Percentiles rank a stretch among this genome's conserved stretches.
Evolutionary conservation across 2,888 invertebrate species (phyloP).

Genomic region (Cephus rjabovi): DNA sequence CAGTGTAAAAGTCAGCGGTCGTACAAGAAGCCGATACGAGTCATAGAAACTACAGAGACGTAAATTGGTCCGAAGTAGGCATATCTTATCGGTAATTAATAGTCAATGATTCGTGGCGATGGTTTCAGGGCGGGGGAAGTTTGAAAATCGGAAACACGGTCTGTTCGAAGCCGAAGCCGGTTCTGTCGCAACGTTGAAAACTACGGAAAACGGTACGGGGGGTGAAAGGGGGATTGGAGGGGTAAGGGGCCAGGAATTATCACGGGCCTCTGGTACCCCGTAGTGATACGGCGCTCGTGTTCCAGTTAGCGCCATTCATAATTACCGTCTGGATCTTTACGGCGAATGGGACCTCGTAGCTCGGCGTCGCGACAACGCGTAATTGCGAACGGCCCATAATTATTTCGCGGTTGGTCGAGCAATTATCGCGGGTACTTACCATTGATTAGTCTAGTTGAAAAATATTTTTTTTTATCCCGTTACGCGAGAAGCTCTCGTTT

Average conservation of each 20-base stretch:
- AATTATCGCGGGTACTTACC: background rate
- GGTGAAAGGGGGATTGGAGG: too few relatives aligned
- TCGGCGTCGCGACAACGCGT: background rate
- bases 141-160: background rate
- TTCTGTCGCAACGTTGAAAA: background rate
- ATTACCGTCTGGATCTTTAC: background rate
- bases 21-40: background rate
- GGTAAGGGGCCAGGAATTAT: background rate
- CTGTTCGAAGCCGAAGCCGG: background rate
- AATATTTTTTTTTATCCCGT: background rate
- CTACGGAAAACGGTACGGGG: background rate
- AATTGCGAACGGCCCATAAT: background rate
- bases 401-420: background rate
- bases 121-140: background rate
- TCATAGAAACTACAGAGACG: background rate
- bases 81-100: background rate
- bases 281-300: background rate
- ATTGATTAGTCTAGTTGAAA: background rate
- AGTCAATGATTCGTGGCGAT: background rate
- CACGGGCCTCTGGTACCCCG: background rate
- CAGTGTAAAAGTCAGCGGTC: background rate
- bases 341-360: background rate
- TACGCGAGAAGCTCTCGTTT: too few relatives aligned
- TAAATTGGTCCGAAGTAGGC: background rate
- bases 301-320: constrained; percentile 5